phyloP scores from a whole-genome alignment of 1,140 invertebrate genomes.

The Octopus sinensis region DNA sequence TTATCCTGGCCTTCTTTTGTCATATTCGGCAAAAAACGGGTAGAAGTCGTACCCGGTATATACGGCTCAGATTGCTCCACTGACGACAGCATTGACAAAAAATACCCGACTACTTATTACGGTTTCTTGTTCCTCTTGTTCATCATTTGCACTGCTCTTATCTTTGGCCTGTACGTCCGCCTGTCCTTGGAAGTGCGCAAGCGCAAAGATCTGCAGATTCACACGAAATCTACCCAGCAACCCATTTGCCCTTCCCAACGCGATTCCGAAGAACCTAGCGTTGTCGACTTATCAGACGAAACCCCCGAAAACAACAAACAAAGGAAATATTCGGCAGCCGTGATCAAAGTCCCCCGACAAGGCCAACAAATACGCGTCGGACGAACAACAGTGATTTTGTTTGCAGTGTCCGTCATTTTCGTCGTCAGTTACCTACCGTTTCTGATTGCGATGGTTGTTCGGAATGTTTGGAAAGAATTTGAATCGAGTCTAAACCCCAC shows the following conservation, averaged over 20 bases:
- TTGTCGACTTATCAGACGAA: slow-evolving; percentile 9
- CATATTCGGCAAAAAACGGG: slow-evolving; percentile 44
- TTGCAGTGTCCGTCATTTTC: slow-evolving; percentile 42
- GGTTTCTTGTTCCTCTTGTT: slow-evolving; percentile 46
- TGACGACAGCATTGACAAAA: slow-evolving; percentile 42
- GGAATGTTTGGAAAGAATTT: slow-evolving; percentile 40
- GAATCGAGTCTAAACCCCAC: slow-evolving; percentile 34
- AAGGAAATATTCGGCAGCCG: not conserved
- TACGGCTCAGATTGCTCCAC: slow-evolving; percentile 48
- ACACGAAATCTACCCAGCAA: slow-evolving; percentile 16
- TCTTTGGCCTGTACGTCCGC: slow-evolving; percentile 44
- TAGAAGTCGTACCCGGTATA: slow-evolving; percentile 30
- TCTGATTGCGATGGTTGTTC: slow-evolving; percentile 36
- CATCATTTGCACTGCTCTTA: slow-evolving; percentile 40
- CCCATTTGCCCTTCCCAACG: slow-evolving; percentile 21
- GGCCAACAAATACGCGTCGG: slow-evolving; percentile 15
- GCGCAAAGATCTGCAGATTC: slow-evolving; percentile 35
- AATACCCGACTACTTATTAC: slow-evolving; percentile 48
- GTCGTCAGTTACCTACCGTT: slow-evolving; percentile 43
- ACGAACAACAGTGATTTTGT: slow-evolving; percentile 38
- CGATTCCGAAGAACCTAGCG: slow-evolving; percentile 27
- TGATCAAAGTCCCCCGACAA: not conserved
- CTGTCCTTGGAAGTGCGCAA: slow-evolving; percentile 44
- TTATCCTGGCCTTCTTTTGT: slow-evolving; percentile 45
- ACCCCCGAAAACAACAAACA: slow-evolving; percentile 3